A percentile compares a stretch with the other conserved stretches of the same genome.
Evolutionary conservation across 2,113 vertebrate genomes (phyloP).

Genomic region (Phaethornis superciliosus): DNA sequence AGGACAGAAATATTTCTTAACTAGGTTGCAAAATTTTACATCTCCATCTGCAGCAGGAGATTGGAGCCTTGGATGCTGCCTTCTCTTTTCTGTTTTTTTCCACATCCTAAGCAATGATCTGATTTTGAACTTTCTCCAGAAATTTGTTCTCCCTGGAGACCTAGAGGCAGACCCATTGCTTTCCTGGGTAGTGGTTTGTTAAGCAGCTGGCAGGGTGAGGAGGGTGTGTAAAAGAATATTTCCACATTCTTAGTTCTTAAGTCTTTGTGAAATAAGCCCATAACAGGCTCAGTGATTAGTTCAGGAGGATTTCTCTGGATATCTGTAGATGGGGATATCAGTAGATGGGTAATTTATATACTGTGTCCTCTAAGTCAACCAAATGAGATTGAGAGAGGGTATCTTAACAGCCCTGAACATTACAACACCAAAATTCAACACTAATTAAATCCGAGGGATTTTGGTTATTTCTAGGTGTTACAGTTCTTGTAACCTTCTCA

Average conservation of each 20-base stretch:
- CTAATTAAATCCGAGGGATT: constrained; percentile 24
- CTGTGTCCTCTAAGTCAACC: background rate
- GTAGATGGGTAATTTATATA: background rate
- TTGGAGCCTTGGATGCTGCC: background rate
- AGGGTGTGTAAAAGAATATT: constrained; percentile 8
- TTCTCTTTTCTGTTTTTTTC: background rate
- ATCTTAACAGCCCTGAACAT: background rate
- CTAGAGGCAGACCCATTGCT: background rate
- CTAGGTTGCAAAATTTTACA: background rate
- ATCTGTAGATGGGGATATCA: background rate
- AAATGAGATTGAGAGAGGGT: background rate
- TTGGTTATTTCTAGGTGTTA: background rate
- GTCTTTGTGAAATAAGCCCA: constrained; percentile 12
- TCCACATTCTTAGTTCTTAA: background rate
- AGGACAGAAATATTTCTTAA: background rate
- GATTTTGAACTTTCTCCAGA: background rate
- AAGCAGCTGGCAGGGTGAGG: background rate
- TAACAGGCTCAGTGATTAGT: constrained; percentile 18
- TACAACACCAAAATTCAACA: background rate
- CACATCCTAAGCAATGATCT: background rate
- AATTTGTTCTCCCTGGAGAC: background rate
- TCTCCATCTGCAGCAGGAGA: background rate
- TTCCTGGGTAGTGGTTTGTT: background rate
- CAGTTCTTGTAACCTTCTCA: constrained; percentile 12
- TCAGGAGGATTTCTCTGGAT: constrained; percentile 21